A percentile compares a stretch with the other conserved stretches of the same genome.
Conservation (phyloP, 92 coral and sea anemone species). For the Zoanthus sociatus region DNA sequence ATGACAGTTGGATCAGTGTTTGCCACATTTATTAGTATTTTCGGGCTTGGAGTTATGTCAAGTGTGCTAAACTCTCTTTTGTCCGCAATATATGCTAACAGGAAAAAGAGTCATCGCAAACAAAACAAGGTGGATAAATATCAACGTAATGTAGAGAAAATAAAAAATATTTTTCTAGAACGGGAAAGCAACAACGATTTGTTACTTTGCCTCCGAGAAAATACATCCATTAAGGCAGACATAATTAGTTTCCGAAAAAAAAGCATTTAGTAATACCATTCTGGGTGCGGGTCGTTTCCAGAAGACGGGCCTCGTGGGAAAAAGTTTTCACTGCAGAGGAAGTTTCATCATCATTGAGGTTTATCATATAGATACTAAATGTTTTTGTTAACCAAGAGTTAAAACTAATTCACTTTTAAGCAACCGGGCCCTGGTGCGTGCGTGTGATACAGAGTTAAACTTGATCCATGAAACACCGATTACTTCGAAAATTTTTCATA, state of each 20-base stretch:
- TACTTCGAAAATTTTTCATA: no score
- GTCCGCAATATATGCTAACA: slow-evolving; percentile 33
- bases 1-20: background rate
- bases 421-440: no score
- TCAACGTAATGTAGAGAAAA: background rate
- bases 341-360: no score
- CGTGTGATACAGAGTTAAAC: no score
- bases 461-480: no score
- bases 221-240: background rate
- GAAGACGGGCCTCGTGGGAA: no score
- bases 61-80: slow-evolving; percentile 30
- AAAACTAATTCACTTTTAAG: no score
- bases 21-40: slow-evolving; percentile 8
- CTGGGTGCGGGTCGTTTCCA: no score
- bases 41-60: slow-evolving; percentile 29
- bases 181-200: background rate
- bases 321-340: no score
- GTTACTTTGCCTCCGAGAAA: background rate
- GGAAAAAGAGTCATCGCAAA: background rate
- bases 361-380: no score
- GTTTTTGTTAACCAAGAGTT: no score
- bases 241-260: background rate
- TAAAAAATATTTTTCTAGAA: background rate
- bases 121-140: background rate
- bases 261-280: background rate